Base-by-base conservation (phyloP, 2,797 vertebrate genomes). In the Ciconia nigra region DNA sequence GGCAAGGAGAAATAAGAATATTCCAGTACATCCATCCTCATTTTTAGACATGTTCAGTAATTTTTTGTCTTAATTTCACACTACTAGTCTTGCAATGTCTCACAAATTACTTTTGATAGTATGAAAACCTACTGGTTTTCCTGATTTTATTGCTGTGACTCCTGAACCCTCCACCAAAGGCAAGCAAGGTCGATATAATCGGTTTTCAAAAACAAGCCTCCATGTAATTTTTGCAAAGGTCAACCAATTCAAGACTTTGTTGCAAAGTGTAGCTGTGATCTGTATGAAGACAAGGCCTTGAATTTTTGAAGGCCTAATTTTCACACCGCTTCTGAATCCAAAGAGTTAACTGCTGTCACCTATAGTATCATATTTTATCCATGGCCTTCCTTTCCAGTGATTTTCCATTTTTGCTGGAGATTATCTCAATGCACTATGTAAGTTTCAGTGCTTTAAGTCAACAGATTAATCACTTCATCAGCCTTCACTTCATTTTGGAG, bases 361-460 rank as follows among this genome's bases (percentile, higher is more conserved):
- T 57, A 33, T 25, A 66, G 44, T 41, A 67, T 81, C n/a, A 2
- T 79, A 10, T 87, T 89, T 90, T 80, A 52, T 92, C 87, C 1
- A 1, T 71, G 70, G n/a, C 80, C 69, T 93, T 70, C 21, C 59
- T 87, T 95, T 67, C 57, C 59, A 87, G 93, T 78, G 41, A 81
- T 95, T 95, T 97, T 96, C 88, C 80, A 18, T 61, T 89, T 87
- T 26, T 87, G 39, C 73, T 9, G 8, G 84, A 67, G 83, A 91
- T 94, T 70, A 92, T 94, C 87, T 95, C 89, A 41, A 55, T 37
- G 66, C 52, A 26, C 20, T 39, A 2, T 22, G 41, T 63, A 61
- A 67, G 10, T 77, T 95, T 88, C 85, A 79, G 46, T 65, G 65
- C 44, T 76, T 73, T 69, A 78, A 61, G 8, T 72, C 46, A 91